Conservation (phyloP, 2,888 invertebrate genomes). For the Branchellion lobata region DNA sequence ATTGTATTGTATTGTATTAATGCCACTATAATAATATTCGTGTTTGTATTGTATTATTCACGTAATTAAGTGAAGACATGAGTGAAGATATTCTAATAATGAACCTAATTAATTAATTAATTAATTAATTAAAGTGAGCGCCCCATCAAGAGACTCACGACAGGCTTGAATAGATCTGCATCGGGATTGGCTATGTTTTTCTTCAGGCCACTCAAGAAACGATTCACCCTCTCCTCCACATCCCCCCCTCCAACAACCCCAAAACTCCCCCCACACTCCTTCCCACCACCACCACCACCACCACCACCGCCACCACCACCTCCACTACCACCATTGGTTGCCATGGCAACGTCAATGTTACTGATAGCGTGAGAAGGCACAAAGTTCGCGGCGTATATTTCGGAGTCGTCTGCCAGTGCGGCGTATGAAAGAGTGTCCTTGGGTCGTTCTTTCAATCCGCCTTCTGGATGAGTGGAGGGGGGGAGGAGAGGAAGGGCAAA, state of each 20-base stretch:
- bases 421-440: background rate
- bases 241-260: background rate
- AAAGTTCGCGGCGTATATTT: background rate
- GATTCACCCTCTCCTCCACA: background rate
- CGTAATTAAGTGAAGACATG: no score
- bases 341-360: background rate
- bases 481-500: no score
- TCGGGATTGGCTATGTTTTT: background rate
- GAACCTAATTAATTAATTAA: no score
- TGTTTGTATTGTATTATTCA: no score
- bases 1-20: no score
- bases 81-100: no score
- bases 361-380: background rate
- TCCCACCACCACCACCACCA: background rate
- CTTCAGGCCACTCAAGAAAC: background rate
- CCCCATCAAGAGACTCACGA: no score
- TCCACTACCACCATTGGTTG: background rate
- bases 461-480: no score
- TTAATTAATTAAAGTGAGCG: no score
- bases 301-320: background rate
- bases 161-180: background rate
- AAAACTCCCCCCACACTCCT: no score
- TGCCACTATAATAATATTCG: no score
- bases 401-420: background rate
- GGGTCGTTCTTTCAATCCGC: background rate